These are phyloP conservation scores for Lutra lutra DNA, from an alignment of 2,797 vertebrate genomes.

Conservation along the genomic window DNA sequence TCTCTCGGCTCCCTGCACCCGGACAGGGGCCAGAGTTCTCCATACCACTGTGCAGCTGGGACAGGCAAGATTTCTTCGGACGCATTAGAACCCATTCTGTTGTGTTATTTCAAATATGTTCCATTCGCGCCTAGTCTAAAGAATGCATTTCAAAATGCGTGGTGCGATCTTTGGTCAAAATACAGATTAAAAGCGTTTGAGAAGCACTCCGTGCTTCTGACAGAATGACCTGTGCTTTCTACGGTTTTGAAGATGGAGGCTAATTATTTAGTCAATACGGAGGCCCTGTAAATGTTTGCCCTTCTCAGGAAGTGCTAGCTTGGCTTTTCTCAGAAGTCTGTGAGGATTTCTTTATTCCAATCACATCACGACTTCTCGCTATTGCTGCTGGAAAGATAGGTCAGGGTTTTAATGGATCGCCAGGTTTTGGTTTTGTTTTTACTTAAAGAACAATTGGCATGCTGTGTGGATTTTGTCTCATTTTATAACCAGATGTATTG, in stretches of 20 bases:
- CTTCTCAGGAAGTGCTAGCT: background rate
- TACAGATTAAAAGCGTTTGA: background rate
- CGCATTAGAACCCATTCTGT: background rate
- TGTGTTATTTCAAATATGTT: background rate
- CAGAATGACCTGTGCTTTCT: background rate
- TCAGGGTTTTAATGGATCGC: background rate
- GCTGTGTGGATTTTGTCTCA: background rate
- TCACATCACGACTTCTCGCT: background rate
- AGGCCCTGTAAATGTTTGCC: background rate
- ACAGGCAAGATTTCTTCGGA: background rate
- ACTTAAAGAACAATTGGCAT: background rate
- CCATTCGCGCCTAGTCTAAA: background rate
- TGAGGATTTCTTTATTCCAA: background rate
- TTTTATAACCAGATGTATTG: rapidly evolving
- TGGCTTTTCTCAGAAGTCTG: background rate
- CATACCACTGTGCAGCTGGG: background rate
- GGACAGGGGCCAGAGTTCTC: background rate
- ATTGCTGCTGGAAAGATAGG: background rate
- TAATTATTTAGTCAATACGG: background rate
- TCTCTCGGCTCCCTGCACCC: rapidly evolving
- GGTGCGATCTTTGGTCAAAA: background rate
- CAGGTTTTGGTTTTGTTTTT: background rate
- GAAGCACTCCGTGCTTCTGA: background rate
- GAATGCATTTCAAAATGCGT: background rate
- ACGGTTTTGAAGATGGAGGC: background rate